These are phyloP conservation scores for Drosophila nigrodunni DNA, from an alignment of 1,140 invertebrate genomes.

Conservation along the genomic window DNA sequence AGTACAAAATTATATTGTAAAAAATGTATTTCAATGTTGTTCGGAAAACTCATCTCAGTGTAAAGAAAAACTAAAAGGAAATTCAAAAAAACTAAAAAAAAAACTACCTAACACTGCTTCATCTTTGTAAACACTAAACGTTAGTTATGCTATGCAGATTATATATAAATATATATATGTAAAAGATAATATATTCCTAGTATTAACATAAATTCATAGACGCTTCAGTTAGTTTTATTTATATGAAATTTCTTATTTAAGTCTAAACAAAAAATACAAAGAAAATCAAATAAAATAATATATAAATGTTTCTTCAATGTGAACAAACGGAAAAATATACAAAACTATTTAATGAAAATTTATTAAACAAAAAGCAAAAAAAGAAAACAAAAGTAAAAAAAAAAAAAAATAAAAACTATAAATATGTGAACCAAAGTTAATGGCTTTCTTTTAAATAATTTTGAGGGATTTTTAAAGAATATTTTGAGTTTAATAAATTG, in stretches of 20 bases:
- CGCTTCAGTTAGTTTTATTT: constrained; percentile 80
- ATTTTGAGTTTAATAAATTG: no score
- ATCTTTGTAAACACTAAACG: constrained; percentile 59
- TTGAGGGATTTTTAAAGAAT: neutral
- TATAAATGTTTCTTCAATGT: constrained; percentile 65
- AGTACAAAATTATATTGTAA: constrained; percentile 73
- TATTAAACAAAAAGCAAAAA: constrained; percentile 47
- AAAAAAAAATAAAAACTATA: constrained; percentile 62
- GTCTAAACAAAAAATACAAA: constrained; percentile 42
- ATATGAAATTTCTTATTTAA: constrained; percentile 54
- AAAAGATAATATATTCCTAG: constrained; percentile 65
- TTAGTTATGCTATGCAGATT: constrained; percentile 69
- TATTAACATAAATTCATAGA: constrained; percentile 81
- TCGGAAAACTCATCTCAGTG: constrained; percentile 81
- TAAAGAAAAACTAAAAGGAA: constrained; percentile 70
- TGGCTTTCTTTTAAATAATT: neutral
- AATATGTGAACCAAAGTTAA: constrained; percentile 70
- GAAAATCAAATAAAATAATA: constrained; percentile 51
- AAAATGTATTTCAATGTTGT: constrained; percentile 75
- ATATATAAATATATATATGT: constrained; percentile 30
- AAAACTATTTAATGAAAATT: constrained; percentile 47
- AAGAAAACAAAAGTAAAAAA: constrained; percentile 45
- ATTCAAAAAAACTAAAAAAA: constrained; percentile 47
- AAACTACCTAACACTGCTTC: constrained; percentile 44
- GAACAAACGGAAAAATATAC: constrained; percentile 44